These are phyloP conservation scores for Caenorhabditis sp. DNA, from an alignment of 2,888 invertebrate species.

Conservation along the genomic window DNA sequence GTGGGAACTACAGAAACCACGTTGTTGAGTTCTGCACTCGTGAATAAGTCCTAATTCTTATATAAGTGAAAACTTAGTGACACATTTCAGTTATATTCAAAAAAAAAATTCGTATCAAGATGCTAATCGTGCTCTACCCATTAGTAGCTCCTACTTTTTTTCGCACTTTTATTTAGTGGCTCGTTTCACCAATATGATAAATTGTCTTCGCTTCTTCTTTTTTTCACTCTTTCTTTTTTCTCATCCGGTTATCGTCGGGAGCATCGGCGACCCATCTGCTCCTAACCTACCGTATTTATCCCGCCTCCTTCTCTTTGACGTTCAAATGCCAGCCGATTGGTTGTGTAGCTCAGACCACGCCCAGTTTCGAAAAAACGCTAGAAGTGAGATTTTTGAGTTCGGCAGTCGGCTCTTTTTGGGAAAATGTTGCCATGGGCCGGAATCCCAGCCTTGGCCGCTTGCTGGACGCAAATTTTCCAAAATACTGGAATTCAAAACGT, in stretches of 20 bases:
- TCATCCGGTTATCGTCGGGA: neutral
- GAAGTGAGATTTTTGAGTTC: too few relatives aligned
- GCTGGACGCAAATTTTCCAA: neutral
- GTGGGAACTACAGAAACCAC: too few relatives aligned
- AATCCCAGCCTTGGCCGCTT: neutral
- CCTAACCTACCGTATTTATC: neutral
- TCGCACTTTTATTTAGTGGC: neutral
- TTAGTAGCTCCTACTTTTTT: neutral
- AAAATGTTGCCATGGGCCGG: neutral
- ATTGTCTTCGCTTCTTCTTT: neutral
- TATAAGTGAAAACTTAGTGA: too few relatives aligned
- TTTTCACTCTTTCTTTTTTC: neutral
- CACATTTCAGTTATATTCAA: too few relatives aligned
- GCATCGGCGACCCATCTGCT: conserved; percentile 2
- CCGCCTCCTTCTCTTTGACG: neutral
- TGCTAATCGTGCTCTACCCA: neutral
- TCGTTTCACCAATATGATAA: neutral
- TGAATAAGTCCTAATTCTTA: too few relatives aligned
- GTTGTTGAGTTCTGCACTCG: too few relatives aligned
- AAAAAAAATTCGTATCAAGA: neutral
- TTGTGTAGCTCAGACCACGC: too few relatives aligned
- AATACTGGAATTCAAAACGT: neutral
- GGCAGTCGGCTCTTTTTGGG: neutral
- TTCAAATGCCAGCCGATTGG: neutral
- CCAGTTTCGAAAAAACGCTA: too few relatives aligned